Evolutionary conservation across 2,888 invertebrate species (phyloP).

Genomic region (Cryptocheilus praepositus): DNA sequence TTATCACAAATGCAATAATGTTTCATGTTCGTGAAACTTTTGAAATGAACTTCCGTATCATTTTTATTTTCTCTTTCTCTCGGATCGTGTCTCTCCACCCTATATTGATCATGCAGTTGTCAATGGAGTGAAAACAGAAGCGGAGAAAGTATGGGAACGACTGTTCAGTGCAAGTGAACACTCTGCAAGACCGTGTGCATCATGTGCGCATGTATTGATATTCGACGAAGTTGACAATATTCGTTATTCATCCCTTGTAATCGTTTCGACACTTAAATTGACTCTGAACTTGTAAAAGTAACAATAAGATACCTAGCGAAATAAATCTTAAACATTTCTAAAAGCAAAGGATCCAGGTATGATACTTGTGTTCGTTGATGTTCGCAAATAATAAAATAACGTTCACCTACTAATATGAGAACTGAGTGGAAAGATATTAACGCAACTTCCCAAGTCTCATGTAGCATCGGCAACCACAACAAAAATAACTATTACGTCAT

Average conservation of each 20-base stretch:
- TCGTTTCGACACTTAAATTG: too few relatives aligned
- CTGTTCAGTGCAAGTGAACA: too few relatives aligned
- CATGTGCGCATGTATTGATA: too few relatives aligned
- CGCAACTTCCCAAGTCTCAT: slow-evolving; percentile 76
- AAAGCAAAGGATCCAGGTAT: neutral
- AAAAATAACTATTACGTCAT: too few relatives aligned
- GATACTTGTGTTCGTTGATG: slow-evolving; percentile 19
- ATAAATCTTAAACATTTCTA: too few relatives aligned
- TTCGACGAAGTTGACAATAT: too few relatives aligned
- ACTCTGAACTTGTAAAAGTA: too few relatives aligned
- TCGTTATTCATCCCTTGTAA: too few relatives aligned
- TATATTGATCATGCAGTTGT: slow-evolving; percentile 39
- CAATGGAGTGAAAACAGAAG: slow-evolving; percentile 28
- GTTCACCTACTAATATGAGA: neutral
- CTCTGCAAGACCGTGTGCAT: too few relatives aligned
- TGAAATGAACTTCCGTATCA: neutral
- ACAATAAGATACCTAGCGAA: too few relatives aligned
- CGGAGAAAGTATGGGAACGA: slow-evolving; percentile 2
- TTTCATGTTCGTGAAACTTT: slow-evolving; percentile 7
- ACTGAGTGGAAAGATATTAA: slow-evolving; percentile 64
- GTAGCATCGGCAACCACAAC: slow-evolving; percentile 47
- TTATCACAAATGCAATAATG: slow-evolving; percentile 22
- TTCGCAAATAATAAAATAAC: slow-evolving; percentile 16
- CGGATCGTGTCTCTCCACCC: slow-evolving; percentile 59
- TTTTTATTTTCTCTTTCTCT: slow-evolving; percentile 23